These are phyloP conservation scores for Beris chalybata DNA, from an alignment of 2,888 invertebrate genomes.

Conservation along the genomic window DNA sequence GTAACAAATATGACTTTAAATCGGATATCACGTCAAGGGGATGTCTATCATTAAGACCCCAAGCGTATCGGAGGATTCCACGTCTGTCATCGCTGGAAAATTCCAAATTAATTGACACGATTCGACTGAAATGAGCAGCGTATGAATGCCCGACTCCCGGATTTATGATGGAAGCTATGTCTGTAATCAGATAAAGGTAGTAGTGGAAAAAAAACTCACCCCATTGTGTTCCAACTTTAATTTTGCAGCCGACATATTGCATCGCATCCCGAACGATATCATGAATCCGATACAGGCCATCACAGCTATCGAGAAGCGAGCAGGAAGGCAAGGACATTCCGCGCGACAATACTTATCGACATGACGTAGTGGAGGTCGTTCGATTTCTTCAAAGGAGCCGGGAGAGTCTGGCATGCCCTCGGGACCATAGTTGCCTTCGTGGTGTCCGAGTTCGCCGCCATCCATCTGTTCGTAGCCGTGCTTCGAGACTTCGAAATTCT, in stretches of 20 bases:
- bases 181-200: conserved; percentile 15
- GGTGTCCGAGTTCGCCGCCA: conserved; percentile 45
- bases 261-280: conserved; percentile 96
- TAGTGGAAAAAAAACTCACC: conserved; percentile 58
- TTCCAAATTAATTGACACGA: conserved; percentile 44
- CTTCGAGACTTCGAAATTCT: conserved; percentile 51
- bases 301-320: conserved; percentile 84
- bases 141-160: no score
- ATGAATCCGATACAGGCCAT: conserved; percentile 88
- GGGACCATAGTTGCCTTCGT: conserved; percentile 29
- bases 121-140: conserved; percentile 20
- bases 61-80: conserved; percentile 1
- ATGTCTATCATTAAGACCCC: conserved; percentile 29
- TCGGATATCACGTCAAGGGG: conserved; percentile 31
- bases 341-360: conserved; percentile 87
- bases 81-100: conserved; percentile 14
- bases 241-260: conserved; percentile 98
- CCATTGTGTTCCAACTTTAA: conserved; percentile 70
- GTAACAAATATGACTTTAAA: conserved; percentile 45
- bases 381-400: conserved; percentile 79
- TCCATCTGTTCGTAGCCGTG: conserved; percentile 54
- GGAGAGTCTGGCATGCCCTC: conserved; percentile 68
- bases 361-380: conserved; percentile 80
- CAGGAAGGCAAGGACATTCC: conserved; percentile 80
- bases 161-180: neutral